Evolutionary conservation across 2,888 invertebrate genomes (phyloP).

Genomic region (Parapristionchus giblindavisi): DNA sequence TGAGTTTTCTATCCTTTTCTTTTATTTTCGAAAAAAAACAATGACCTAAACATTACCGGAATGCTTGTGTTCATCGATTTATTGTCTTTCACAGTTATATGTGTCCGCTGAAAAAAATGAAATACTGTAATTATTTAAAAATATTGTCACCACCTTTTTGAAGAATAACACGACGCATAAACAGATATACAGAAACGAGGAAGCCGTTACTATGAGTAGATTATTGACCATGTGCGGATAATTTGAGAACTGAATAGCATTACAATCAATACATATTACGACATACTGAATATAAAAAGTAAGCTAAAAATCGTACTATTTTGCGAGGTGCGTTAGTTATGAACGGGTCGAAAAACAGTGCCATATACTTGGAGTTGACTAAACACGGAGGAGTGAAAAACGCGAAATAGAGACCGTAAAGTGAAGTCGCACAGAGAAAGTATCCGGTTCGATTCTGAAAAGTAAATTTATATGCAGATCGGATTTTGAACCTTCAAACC

Average conservation of each 20-base stretch:
- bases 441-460: background rate
- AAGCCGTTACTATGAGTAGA: conserved; percentile 29
- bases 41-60: too few relatives aligned
- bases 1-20: too few relatives aligned
- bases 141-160: too few relatives aligned
- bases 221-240: conserved; percentile 28
- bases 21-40: too few relatives aligned
- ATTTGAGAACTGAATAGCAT: conserved; percentile 23
- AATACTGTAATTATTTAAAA: too few relatives aligned
- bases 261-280: too few relatives aligned
- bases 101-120: too few relatives aligned
- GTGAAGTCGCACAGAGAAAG: background rate
- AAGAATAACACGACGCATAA: conserved; percentile 13
- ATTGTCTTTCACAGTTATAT: too few relatives aligned
- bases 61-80: too few relatives aligned
- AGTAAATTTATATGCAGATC: too few relatives aligned
- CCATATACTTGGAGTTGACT: conserved; percentile 4
- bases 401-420: conserved; percentile 27
- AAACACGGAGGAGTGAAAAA: conserved; percentile 27
- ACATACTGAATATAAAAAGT: background rate
- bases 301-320: background rate
- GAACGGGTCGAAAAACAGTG: conserved; percentile 34
- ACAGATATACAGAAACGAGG: background rate
- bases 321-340: background rate
- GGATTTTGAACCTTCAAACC: too few relatives aligned